Evolutionary conservation across 2,797 vertebrate species (phyloP).

Genomic region (Brachymystax lenok): DNA sequence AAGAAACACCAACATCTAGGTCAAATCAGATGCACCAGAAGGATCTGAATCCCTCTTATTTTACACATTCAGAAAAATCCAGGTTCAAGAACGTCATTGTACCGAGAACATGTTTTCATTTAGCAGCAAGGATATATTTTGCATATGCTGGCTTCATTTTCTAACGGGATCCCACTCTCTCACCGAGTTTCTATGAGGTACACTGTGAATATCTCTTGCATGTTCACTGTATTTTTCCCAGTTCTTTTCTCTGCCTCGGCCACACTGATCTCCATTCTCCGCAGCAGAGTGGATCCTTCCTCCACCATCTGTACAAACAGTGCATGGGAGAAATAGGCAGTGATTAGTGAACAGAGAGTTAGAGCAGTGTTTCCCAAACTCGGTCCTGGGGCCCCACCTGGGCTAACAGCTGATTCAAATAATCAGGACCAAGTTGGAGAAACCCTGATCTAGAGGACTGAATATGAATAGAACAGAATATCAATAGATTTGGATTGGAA

Average conservation of each 20-base stretch:
- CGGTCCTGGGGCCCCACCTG: too few relatives aligned
- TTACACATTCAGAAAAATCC: background rate
- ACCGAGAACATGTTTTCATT: background rate
- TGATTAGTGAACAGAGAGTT: too few relatives aligned
- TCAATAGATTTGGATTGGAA: background rate
- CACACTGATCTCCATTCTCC: constrained; percentile 89
- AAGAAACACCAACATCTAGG: background rate
- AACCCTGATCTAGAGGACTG: too few relatives aligned
- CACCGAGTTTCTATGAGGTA: constrained; percentile 92
- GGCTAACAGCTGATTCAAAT: too few relatives aligned
- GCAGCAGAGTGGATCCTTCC: constrained; percentile 72
- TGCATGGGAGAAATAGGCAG: background rate
- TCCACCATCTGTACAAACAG: constrained; percentile 56
- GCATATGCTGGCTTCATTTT: background rate
- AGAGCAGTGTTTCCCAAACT: background rate
- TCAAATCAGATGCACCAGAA: background rate
- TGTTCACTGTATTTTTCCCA: constrained; percentile 87
- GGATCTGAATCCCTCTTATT: background rate
- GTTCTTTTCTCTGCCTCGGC: constrained; percentile 90
- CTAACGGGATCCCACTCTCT: constrained; percentile 17
- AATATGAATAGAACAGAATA: background rate
- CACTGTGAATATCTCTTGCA: constrained; percentile 90
- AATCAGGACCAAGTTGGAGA: too few relatives aligned
- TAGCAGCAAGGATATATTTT: background rate
- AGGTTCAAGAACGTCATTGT: background rate